Base-by-base conservation (phyloP, 92 coral and sea anemone species). In the Parazoanthus atlanticus region DNA sequence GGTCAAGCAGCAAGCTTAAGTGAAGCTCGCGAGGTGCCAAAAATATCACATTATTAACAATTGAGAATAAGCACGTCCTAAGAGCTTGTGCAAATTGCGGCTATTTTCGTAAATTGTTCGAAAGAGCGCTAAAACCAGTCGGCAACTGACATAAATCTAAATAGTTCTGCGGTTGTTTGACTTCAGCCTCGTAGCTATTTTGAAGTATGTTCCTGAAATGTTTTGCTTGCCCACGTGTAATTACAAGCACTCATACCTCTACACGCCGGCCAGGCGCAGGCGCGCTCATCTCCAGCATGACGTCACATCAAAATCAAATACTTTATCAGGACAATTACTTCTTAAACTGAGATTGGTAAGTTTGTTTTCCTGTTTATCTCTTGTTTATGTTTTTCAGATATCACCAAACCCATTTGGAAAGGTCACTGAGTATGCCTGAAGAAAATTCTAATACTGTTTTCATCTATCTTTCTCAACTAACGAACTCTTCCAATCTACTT, bases 351-450 rank as follows among this genome's bases (percentile, higher is more conserved):
- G 41, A 49, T 74, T 28, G 52, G 23, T 15, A 23, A 43, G 56
- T 84, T 84, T 70, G 87, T 69, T 70, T 69, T 69, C 78, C 67
- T 43, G 78, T 84, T 84, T 69, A 84, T 66, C 70, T 16, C 64
- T 43, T 70, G 26, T 84, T 41, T 70, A 32, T 41, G 54, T 84
- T 64, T 82, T 84, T 10, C 40, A 21, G 43, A 70, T 70, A 84
- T 67, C 56, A 8, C 38, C 32, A 84, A 69, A 70, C 36, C 73
- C 76, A 64, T 82, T 82, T 61, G 13, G 41, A 64, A 82, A 82
- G 86, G 52, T 10, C 64, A 32, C 30, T 15, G 67, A 15, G 70
- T 26, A 3, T 3, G n/a, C 36, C 61, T 38, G 25, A 16, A 56
- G 65, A 5, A 66, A 26, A 67, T 67, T 69, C 41, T 28, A 67